Percentiles rank a stretch among this genome's conserved stretches.
phyloP scores from a whole-genome alignment of 2,888 invertebrate species.

The Philereme transversata region DNA sequence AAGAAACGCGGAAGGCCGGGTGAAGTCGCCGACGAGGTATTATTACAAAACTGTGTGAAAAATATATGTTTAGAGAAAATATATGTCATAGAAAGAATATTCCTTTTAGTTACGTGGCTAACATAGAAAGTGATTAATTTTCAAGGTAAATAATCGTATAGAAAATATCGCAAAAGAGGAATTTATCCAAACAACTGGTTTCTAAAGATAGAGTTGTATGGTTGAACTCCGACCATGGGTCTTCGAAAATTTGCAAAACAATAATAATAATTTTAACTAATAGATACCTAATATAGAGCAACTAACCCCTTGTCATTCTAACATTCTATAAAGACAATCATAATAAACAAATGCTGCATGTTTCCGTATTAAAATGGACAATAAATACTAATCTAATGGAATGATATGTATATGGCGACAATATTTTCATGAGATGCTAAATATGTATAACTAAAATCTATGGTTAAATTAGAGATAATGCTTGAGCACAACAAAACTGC shows the following conservation, averaged over 20 bases:
- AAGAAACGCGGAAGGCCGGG: conserved; percentile 91
- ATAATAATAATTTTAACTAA: conserved; percentile 28
- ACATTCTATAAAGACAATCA: conserved; percentile 43
- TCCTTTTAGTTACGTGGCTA: conserved; percentile 75
- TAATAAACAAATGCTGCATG: conserved; percentile 48
- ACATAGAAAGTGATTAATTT: conserved; percentile 67
- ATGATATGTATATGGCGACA: neutral
- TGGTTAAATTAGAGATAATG: conserved; percentile 14
- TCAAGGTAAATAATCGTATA: conserved; percentile 52
- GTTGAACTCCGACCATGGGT: conserved; percentile 22
- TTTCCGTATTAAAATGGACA: conserved; percentile 44
- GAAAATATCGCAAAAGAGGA: conserved; percentile 12
- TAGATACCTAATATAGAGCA: conserved; percentile 44
- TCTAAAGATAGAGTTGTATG: conserved; percentile 20
- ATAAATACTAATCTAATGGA: conserved; percentile 33
- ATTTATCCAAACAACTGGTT: conserved; percentile 25
- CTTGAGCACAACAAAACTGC: conserved; percentile 21
- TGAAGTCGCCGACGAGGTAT: conserved; percentile 90
- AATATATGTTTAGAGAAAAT: conserved; percentile 76
- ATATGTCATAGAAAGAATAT: conserved; percentile 69
- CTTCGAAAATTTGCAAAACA: conserved; percentile 11
- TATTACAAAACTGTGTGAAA: conserved; percentile 66
- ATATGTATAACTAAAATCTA: neutral
- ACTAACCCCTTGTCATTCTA: conserved; percentile 71
- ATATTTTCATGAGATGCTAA: conserved; percentile 3